Conservation (phyloP, 1,140 invertebrate genomes). For the Megathymus violae region DNA sequence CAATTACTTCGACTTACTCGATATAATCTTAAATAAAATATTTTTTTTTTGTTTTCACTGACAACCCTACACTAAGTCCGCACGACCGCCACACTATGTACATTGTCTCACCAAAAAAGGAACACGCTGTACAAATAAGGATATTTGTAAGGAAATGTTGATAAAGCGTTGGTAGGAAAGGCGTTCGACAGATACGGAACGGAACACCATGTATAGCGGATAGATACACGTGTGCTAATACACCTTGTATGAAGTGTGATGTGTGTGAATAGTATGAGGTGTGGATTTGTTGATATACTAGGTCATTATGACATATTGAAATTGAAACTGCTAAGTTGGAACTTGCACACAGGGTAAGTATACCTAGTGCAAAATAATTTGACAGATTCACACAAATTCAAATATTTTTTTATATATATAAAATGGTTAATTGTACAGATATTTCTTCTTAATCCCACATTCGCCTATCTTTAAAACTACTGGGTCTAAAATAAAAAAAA, state of each 20-base stretch:
- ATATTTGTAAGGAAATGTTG: conserved; percentile 44
- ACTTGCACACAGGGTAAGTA: no score
- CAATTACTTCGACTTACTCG: no score
- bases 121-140: conserved; percentile 41
- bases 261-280: neutral
- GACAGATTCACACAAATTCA: no score
- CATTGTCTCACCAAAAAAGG: conserved; percentile 38
- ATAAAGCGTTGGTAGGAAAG: conserved; percentile 37
- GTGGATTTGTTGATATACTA: neutral
- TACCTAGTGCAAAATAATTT: no score
- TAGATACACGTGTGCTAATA: conserved; percentile 27
- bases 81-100: conserved; percentile 29
- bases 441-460: no score
- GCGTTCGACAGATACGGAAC: conserved; percentile 30
- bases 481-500: no score
- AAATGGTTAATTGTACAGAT: no score
- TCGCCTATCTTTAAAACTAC: no score
- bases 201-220: conserved; percentile 29
- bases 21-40: no score
- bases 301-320: neutral
- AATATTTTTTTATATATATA: no score
- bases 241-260: conserved; percentile 26
- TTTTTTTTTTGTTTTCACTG: no score
- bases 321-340: neutral
- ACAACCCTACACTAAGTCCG: conserved; percentile 19